These are phyloP conservation scores for Drosophila merina DNA, from an alignment of 2,888 invertebrate species.

Conservation along the genomic window DNA sequence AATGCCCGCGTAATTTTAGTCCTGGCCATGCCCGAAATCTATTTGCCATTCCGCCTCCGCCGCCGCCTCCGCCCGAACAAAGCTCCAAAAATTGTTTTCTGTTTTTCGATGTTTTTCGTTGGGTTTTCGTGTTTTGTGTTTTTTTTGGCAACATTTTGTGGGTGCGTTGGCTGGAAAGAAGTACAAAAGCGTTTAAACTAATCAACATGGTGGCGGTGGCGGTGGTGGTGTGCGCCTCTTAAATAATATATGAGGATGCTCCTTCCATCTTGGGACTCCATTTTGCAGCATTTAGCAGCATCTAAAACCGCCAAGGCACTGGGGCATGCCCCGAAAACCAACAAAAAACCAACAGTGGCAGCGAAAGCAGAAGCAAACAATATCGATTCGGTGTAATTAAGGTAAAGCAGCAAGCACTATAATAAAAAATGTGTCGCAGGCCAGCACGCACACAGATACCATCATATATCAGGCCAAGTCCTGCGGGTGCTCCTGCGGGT, in stretches of 20 bases:
- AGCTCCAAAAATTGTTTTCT: not conserved
- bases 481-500: conserved; percentile 3
- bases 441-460: conserved; percentile 17
- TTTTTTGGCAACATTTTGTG: not conserved
- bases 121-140: not conserved
- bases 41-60: conserved; percentile 1
- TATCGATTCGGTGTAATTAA: conserved; percentile 48
- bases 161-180: not conserved
- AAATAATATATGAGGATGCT: conserved; percentile 53
- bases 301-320: not conserved
- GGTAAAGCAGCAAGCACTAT: conserved; percentile 31
- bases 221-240: conserved; percentile 21
- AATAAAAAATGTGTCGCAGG: conserved; percentile 37
- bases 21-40: not conserved
- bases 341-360: not conserved
- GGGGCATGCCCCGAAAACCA: not conserved
- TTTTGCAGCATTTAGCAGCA: conserved; percentile 14
- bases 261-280: conserved; percentile 7
- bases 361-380: conserved; percentile 12
- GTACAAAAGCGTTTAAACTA: conserved; percentile 49
- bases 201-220: conserved; percentile 47
- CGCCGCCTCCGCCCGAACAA: not conserved
- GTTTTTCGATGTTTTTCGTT: not conserved
- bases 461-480: not conserved
- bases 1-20: conserved; percentile 7